Evolutionary conservation across 1,140 invertebrate genomes (phyloP).

Genomic region (Agraylea sexmaculata): DNA sequence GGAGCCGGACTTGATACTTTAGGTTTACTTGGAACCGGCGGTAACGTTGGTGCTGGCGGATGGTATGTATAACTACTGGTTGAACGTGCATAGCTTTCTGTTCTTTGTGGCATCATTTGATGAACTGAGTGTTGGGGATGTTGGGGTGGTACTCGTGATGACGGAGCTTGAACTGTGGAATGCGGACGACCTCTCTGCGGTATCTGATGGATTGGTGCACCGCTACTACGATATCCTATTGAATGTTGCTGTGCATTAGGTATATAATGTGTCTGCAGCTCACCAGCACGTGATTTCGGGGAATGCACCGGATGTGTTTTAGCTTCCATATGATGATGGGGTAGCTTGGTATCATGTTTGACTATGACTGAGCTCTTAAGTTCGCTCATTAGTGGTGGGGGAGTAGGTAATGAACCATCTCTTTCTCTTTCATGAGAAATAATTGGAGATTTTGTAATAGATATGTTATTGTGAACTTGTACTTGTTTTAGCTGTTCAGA

Average conservation of each 20-base stretch:
- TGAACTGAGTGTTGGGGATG: constrained; percentile 44
- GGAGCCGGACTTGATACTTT: constrained; percentile 69
- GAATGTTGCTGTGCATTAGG: constrained; percentile 39
- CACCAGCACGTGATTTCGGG: constrained; percentile 43
- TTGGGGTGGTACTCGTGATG: constrained; percentile 46
- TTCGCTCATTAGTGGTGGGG: constrained; percentile 49
- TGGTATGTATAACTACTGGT: constrained; percentile 15
- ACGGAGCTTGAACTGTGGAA: constrained; percentile 27
- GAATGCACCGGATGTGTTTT: constrained; percentile 47
- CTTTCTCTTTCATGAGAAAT: constrained; percentile 39
- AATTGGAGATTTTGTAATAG: constrained; percentile 28
- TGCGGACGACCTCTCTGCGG: constrained; percentile 10
- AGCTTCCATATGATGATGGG: constrained; percentile 39
- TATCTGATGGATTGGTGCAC: constrained; percentile 29
- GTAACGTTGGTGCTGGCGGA: constrained; percentile 19
- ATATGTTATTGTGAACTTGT: constrained; percentile 21
- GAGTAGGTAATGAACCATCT: constrained; percentile 45
- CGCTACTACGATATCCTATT: constrained; percentile 7
- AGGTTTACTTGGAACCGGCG: constrained; percentile 48
- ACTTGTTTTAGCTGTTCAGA: constrained; percentile 24
- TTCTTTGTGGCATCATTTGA: constrained; percentile 16
- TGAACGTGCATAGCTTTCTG: constrained; percentile 8
- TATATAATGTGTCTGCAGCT: constrained; percentile 49
- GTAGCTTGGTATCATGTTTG: constrained; percentile 56
- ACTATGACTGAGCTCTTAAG: constrained; percentile 66